Percentiles rank a stretch among this genome's conserved stretches.
Evolutionary conservation across 1,140 invertebrate species (phyloP).

Genomic region (Pachyrhynchus sulphureomaculatus): DNA sequence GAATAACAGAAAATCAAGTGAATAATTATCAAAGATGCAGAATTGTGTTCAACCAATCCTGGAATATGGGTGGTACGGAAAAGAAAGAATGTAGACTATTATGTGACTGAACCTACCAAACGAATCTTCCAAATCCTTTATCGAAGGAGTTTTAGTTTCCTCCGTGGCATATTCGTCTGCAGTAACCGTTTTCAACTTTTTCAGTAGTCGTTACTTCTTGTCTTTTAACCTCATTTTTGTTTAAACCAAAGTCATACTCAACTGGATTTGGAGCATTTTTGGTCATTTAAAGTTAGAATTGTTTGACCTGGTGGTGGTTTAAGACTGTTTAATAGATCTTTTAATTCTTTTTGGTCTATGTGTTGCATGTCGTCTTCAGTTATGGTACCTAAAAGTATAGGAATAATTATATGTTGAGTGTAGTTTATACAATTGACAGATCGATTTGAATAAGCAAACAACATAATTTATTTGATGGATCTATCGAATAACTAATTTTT

Average conservation of each 20-base stretch:
- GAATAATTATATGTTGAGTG: too few species aligned
- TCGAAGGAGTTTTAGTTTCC: slow-evolving; percentile 52
- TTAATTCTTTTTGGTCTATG: slow-evolving; percentile 42
- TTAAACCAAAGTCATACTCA: slow-evolving; percentile 32
- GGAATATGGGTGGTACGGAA: too few species aligned
- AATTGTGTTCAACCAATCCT: neutral
- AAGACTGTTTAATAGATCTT: slow-evolving; percentile 42
- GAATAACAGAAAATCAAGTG: too few species aligned
- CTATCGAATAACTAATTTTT: too few species aligned
- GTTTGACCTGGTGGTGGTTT: slow-evolving; percentile 29
- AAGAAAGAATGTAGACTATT: too few species aligned
- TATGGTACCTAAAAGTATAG: slow-evolving; percentile 44
- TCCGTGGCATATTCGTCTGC: slow-evolving; percentile 50
- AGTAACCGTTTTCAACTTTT: slow-evolving; percentile 46
- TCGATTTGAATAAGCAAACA: too few species aligned
- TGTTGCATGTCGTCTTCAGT: slow-evolving; percentile 45
- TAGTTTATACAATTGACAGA: too few species aligned
- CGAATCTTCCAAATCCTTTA: slow-evolving; percentile 72
- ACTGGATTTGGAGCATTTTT: slow-evolving; percentile 43
- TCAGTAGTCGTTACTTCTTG: slow-evolving; percentile 42
- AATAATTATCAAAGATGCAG: too few species aligned
- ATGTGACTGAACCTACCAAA: slow-evolving; percentile 63
- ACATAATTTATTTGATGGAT: too few species aligned
- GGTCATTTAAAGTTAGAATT: slow-evolving; percentile 40
- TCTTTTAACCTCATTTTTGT: slow-evolving; percentile 47